Conservation (phyloP, 2,797 vertebrate species). For the Acanthurus tractus region DNA sequence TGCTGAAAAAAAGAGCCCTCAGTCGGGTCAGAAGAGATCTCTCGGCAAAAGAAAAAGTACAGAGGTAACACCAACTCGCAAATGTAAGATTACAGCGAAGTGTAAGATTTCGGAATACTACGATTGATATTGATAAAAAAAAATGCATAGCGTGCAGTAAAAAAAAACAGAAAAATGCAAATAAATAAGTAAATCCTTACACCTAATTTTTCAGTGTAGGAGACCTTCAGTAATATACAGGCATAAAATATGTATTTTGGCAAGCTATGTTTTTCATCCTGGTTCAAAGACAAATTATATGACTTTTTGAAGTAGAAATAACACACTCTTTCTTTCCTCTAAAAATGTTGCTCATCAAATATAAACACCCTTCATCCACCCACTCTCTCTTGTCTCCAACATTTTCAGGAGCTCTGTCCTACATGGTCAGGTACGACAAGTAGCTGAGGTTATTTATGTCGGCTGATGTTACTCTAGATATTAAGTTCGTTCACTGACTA, state of each 20-base stretch:
- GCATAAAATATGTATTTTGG: neutral
- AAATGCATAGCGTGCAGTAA: too few relatives aligned
- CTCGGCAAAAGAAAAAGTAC: slow-evolving; percentile 52
- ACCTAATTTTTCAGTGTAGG: too few relatives aligned
- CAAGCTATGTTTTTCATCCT: slow-evolving; percentile 1
- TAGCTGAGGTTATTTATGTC: neutral
- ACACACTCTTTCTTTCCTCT: neutral
- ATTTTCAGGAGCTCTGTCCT: neutral
- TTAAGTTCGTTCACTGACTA: neutral
- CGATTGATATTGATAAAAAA: neutral
- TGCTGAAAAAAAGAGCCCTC: slow-evolving; percentile 24
- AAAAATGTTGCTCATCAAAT: neutral
- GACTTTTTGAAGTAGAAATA: neutral
- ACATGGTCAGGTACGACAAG: neutral
- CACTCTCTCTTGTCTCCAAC: neutral
- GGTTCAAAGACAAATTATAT: neutral
- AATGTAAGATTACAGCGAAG: slow-evolving; percentile 54
- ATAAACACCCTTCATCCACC: neutral
- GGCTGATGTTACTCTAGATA: neutral
- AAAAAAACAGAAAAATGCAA: too few relatives aligned
- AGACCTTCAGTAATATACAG: too few relatives aligned
- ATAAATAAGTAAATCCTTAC: too few relatives aligned
- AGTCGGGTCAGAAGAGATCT: slow-evolving; percentile 9
- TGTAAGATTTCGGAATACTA: slow-evolving; percentile 5
- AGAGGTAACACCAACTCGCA: slow-evolving; percentile 37